phyloP scores from a whole-genome alignment of 2,113 vertebrate species.

The Melanocharis versteri region DNA sequence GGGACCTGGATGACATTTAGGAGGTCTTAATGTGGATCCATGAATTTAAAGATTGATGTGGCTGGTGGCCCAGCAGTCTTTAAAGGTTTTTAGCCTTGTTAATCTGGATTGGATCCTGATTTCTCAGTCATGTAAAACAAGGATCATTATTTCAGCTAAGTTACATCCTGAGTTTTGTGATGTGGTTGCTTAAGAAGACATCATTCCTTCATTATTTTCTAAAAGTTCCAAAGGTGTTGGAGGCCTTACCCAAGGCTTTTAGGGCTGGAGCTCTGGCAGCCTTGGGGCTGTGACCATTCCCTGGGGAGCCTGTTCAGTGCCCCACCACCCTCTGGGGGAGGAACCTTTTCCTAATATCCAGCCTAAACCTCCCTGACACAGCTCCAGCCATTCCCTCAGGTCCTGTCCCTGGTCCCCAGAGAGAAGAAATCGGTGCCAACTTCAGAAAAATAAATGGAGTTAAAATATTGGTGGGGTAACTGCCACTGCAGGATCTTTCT shows the following conservation, averaged over 20 bases:
- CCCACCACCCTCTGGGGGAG: not conserved
- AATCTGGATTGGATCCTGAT: not conserved
- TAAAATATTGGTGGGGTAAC: not conserved
- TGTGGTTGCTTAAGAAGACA: not conserved
- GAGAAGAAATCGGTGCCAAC: not conserved
- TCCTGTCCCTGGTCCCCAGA: not conserved
- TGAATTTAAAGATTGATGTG: not conserved
- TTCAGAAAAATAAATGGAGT: not conserved
- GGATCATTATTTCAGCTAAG: not conserved
- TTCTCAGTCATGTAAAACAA: not conserved
- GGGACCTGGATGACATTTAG: not conserved
- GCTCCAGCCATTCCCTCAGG: fast-evolving
- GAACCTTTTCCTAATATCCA: not conserved
- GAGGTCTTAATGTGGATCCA: not conserved
- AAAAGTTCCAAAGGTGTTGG: not conserved
- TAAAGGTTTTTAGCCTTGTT: not conserved
- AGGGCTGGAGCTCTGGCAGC: not conserved
- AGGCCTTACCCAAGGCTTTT: not conserved
- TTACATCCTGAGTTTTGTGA: not conserved
- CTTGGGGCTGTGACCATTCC: not conserved
- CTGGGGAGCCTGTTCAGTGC: not conserved
- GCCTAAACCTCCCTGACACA: fast-evolving
- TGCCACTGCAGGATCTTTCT: not conserved
- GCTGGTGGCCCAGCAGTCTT: not conserved
- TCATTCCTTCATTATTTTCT: not conserved